A percentile compares a stretch with the other conserved stretches of the same genome.
phyloP scores from a whole-genome alignment of 2,888 invertebrate genomes.

The Galerucella calmariensis region DNA sequence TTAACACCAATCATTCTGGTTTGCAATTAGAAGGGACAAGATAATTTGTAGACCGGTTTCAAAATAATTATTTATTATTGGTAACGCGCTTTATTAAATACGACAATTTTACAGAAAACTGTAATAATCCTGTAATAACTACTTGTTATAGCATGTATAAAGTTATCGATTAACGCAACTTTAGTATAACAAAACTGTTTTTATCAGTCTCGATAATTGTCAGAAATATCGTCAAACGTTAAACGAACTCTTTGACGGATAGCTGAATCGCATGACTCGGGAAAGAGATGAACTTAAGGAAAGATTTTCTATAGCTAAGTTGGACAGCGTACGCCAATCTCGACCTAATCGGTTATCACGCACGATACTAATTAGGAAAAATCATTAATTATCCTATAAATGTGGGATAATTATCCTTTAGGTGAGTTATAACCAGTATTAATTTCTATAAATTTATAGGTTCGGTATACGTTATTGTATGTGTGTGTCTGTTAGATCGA shows the following conservation, averaged over 20 bases:
- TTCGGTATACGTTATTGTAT: background rate
- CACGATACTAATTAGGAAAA: slow-evolving; percentile 64
- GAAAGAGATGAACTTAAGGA: slow-evolving; percentile 55
- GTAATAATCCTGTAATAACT: too few species aligned
- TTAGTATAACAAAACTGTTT: background rate
- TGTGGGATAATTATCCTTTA: slow-evolving; percentile 58
- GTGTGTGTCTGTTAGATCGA: background rate
- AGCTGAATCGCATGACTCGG: slow-evolving; percentile 59
- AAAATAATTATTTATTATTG: too few species aligned
- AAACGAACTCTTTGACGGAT: slow-evolving; percentile 62
- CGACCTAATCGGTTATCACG: slow-evolving; percentile 55
- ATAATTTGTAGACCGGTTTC: too few species aligned
- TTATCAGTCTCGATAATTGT: slow-evolving; percentile 49
- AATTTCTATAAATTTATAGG: slow-evolving; percentile 29
- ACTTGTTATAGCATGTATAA: too few species aligned
- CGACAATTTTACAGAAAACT: too few species aligned
- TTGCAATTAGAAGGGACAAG: too few species aligned
- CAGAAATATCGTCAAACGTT: slow-evolving; percentile 57
- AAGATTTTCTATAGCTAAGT: slow-evolving; percentile 57
- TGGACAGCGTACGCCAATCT: slow-evolving; percentile 48
- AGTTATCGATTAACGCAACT: background rate
- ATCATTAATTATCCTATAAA: slow-evolving; percentile 63
- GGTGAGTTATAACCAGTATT: slow-evolving; percentile 44
- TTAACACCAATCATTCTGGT: too few species aligned
- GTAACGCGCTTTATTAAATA: too few species aligned